phyloP scores from a whole-genome alignment of 1,140 invertebrate genomes.

The Orussus abietinus region DNA sequence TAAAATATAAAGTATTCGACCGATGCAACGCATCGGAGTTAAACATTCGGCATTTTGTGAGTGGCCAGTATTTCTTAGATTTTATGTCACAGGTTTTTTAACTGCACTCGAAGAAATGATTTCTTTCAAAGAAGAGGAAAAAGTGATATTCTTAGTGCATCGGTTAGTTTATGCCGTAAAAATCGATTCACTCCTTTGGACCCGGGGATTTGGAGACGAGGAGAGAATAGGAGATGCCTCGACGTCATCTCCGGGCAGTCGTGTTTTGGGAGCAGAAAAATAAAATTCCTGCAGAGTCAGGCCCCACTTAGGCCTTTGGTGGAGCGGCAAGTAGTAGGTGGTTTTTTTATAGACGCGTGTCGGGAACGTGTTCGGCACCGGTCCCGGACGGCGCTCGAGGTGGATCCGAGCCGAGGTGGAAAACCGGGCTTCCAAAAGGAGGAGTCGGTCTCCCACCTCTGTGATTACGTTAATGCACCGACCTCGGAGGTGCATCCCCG shows the following conservation, averaged over 20 bases:
- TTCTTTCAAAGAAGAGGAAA: too few relatives aligned
- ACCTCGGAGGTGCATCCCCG: constrained; percentile 20
- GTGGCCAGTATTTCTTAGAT: too few relatives aligned
- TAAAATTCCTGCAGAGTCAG: constrained; percentile 45
- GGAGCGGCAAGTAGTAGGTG: constrained; percentile 16
- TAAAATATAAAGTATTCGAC: too few relatives aligned
- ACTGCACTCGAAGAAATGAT: too few relatives aligned
- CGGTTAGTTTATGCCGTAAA: too few relatives aligned
- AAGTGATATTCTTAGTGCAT: too few relatives aligned
- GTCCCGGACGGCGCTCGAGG: constrained; percentile 21
- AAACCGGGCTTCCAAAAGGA: constrained; percentile 13
- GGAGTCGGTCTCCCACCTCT: constrained; percentile 26
- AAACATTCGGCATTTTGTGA: too few relatives aligned
- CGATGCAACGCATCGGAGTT: too few relatives aligned
- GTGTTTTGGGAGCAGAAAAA: constrained; percentile 28
- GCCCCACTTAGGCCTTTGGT: constrained; percentile 29
- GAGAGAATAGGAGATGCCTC: too few relatives aligned
- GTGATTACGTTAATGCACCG: constrained; percentile 48
- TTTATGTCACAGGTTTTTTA: too few relatives aligned
- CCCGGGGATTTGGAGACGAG: too few relatives aligned
- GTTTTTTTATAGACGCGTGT: constrained; percentile 38
- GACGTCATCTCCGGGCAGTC: constrained; percentile 1
- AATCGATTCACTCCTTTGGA: too few relatives aligned
- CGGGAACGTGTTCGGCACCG: constrained; percentile 32
- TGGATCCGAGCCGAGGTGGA: constrained; percentile 11